Base-by-base conservation (phyloP, 2,113 vertebrate genomes). In the Mormoops blainvillei region DNA sequence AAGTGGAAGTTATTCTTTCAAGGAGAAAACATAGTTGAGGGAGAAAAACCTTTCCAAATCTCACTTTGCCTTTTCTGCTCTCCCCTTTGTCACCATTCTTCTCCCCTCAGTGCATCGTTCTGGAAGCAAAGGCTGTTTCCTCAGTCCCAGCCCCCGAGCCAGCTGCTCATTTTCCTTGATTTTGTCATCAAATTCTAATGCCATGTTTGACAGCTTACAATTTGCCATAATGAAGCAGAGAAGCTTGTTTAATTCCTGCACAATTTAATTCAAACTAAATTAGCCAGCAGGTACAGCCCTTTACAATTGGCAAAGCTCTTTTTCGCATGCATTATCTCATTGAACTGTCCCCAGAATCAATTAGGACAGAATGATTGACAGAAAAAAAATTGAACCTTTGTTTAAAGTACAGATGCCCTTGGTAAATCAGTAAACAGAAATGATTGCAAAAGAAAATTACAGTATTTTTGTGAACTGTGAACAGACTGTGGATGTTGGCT, bases 341-440 rank as follows among this genome's bases (percentile, higher is more conserved):
- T 93, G 73, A 87, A 92, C 63, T 94, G 61, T 93, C 86, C 71
- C 43, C 56, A 82, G 96, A 89, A 76, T 76, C 80, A 96, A 89
- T 93, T 94, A 95, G 68, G 58, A 76, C 74, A 26, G 94, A 89
- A 52, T 91, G 83, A 96, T 77, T 95, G 91, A 95, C 86, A 94
- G 45, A n/a, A 68, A 73, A 91, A 63, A 52, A 89, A 89, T 24
- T 58, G 31, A 93, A 87, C 5, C 14, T 33, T 76, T 73, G 50
- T 87, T 94, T 89, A 83, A 94, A 94, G 52, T 73, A 95, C 74
- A 73, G 54, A 93, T 89, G 63, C 26, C 70, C 68, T n/a, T 61
- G 84, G 86, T 89, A 71, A 91, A 77, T 94, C 58, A 87, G 56
- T 45, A 91, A 89, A 87, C 15, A 77, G 28, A 95, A 89, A 77